Evolutionary conservation across 2,113 vertebrate species (phyloP), one percentile per base, ranked within the genome.

Genomic region (Bufo bufo): DNA sequence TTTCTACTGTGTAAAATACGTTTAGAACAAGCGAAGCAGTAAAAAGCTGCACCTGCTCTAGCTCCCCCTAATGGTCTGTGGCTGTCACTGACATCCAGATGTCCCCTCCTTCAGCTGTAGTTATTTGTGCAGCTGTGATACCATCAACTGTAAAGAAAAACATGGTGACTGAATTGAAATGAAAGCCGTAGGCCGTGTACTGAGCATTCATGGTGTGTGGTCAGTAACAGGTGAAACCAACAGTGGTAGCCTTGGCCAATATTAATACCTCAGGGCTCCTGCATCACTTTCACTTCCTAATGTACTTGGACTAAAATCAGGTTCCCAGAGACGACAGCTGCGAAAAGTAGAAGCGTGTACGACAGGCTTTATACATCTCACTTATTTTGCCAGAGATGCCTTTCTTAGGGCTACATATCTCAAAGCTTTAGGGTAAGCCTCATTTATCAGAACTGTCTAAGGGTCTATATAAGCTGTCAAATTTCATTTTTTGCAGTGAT

Each of bases 61-160:
- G 17, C 16, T 17, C 61, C 61, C 61, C 3, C 71, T 47, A 74
- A 47, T 14, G 16, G 14, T 47, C 6, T 47, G 33, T 4, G 6
- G 14, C 71, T 74, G 71, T 74, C 71, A 74, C 3, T 33, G 33
- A 71, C 71, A 74, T 47, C 71, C 71, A 74, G 45, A 16, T 16
- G 17, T 47, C 43, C 4, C 14, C 43, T 47, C 47, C 13, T 74
- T 47, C 16, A 7, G 12, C 5, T 74, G 6, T 5, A 47, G 6
- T 71, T 74, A 74, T 74, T 47, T 74, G 71, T 74, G 43, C 71
- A 74, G 71, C 71, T 74, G 71, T 74, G 43, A 74, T 74, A 8
- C 43, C 47, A 12, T 45, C 4, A 2, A 72, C 12, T 72, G 33
- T 71, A 4, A 72, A 72, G 9, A 5, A 33, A 43, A 45, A 45